Base-by-base conservation (phyloP, 1,140 invertebrate species). In the Drosophila sp. region DNA sequence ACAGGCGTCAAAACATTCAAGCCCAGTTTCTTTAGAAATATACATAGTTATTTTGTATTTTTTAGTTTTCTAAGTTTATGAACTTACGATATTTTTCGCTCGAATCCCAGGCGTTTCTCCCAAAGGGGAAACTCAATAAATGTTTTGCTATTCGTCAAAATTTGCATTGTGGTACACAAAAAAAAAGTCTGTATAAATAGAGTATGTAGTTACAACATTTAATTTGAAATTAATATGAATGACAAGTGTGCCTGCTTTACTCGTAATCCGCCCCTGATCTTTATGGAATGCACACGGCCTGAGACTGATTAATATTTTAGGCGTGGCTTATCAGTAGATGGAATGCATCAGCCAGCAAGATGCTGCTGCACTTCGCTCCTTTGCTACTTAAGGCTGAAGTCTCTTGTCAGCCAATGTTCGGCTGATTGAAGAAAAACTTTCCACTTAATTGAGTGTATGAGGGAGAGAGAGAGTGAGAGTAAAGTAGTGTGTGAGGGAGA, bases 371-470 rank as follows among this genome's bases (percentile, higher is more conserved):
- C 73, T 68, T 76, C 44, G 65, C 32, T 68, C 61, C 58, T 72
- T 71, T 17, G 17, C 30, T 70, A 84, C 81, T 70, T 79, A 70
- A 40, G 63, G 41, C 73, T 67, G 64, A 64, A 66, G 71, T 60
- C 75, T 60, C 75, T 74, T 62, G 60, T 62, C 63, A 55, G 68
- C 56, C 56, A 58, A 58, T 35, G 56, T 58, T 35, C 29, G 73
- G 61, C 73, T 86, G 82, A 86, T 87, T 86, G 82, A 87, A 71
- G 75, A 69, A 87, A 50, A 87, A 77, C 75, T 77, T 77, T 77
- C 75, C 75, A 77, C 75, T 77, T 62, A 77, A 70, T 79, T 72
- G 70, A 61, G 61, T 30, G 33, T 38, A 69, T 57, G 66, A 41
- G 47, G 44, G 27, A 50, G 33, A 38, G 38, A 63, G 56, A 30